phyloP scores from a whole-genome alignment of 2,113 vertebrate genomes.

The Martes martes region DNA sequence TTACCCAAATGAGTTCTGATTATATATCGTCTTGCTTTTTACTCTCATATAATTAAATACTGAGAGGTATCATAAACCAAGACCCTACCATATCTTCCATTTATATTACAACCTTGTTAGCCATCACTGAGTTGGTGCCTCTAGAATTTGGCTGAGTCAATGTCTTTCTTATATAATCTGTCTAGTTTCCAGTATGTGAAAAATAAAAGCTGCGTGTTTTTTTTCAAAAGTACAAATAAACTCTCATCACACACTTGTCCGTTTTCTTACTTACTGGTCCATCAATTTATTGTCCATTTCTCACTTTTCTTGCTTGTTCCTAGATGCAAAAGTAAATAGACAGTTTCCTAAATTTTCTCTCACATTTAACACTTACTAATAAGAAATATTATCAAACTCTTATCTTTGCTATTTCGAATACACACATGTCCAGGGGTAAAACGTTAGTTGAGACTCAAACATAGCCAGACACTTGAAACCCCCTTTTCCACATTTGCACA shows the following conservation, averaged over 20 bases:
- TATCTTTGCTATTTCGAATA: not conserved
- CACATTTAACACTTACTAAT: not conserved
- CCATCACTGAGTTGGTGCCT: not conserved
- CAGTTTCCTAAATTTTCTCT: not conserved
- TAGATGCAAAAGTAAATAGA: not conserved
- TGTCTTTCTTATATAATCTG: not conserved
- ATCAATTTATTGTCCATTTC: not conserved
- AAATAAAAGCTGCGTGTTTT: slow-evolving; percentile 3
- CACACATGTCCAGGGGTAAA: not conserved
- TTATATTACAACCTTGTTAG: not conserved
- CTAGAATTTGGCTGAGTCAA: not conserved
- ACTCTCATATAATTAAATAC: not conserved
- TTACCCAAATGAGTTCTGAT: not conserved
- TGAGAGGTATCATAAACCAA: not conserved
- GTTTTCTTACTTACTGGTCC: not conserved
- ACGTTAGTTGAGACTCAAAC: not conserved
- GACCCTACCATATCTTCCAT: not conserved
- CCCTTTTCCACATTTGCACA: not conserved
- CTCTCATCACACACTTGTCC: not conserved
- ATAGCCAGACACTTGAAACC: not conserved
- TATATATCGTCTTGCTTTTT: not conserved
- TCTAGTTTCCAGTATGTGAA: not conserved
- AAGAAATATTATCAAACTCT: not conserved
- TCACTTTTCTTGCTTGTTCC: not conserved
- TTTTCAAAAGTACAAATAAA: not conserved